Percentiles rank a stretch among this genome's conserved stretches.
Evolutionary conservation across 2,888 invertebrate species (phyloP).

Genomic region (Crematogaster levior): DNA sequence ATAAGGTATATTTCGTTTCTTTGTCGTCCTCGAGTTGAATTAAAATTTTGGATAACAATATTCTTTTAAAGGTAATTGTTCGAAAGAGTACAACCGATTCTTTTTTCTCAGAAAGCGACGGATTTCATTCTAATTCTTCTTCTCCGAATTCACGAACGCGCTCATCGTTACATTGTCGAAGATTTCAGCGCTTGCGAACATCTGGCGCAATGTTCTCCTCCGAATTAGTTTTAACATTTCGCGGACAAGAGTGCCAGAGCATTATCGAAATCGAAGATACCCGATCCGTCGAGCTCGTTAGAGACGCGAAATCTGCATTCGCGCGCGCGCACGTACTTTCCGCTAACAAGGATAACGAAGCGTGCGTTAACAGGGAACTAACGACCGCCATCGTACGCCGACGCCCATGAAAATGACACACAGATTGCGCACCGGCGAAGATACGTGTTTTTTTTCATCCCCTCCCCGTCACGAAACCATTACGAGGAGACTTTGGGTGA

Average conservation of each 20-base stretch:
- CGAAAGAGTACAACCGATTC: not conserved
- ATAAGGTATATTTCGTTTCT: not conserved
- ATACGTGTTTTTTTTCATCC: constrained; percentile 1
- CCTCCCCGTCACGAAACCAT: not conserved
- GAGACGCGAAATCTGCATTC: constrained; percentile 33
- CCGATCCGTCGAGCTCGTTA: constrained; percentile 62
- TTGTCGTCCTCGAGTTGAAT: not conserved
- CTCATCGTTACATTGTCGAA: constrained; percentile 15
- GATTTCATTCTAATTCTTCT: not conserved
- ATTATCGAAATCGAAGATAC: constrained; percentile 62
- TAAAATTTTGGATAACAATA: not conserved
- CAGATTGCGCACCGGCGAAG: not conserved
- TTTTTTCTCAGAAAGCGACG: not conserved
- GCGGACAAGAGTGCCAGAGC: not conserved
- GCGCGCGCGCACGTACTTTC: constrained; percentile 49
- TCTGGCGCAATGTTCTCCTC: not conserved
- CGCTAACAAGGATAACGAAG: constrained; percentile 71
- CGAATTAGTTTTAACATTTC: constrained; percentile 45
- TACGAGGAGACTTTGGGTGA: not conserved
- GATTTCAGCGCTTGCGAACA: constrained; percentile 16
- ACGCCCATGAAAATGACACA: constrained; percentile 51
- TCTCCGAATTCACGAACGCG: not conserved
- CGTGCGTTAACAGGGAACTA: constrained; percentile 65
- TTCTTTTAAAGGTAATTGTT: not conserved
- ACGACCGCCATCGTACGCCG: constrained; percentile 48